Evolutionary conservation across 2,888 invertebrate genomes (phyloP).

Genomic region (Troides aeacus): DNA sequence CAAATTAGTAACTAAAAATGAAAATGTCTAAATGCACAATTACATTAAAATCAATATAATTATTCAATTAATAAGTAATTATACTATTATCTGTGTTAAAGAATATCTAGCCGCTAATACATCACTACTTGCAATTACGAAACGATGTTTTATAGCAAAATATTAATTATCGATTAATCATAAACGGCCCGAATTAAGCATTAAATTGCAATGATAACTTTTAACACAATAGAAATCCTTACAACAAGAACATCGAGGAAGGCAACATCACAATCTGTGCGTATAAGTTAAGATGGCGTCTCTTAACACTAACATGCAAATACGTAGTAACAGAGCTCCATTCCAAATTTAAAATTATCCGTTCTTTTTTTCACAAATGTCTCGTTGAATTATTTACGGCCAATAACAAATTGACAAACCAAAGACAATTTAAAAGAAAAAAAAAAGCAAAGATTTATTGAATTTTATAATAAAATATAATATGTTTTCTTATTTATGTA

Average conservation of each 20-base stretch:
- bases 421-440: too few relatives aligned
- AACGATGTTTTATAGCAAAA: neutral
- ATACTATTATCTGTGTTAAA: too few relatives aligned
- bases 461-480: too few relatives aligned
- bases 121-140: neutral
- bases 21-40: too few relatives aligned
- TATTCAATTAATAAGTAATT: too few relatives aligned
- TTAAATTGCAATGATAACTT: conserved; percentile 6
- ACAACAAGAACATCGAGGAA: conserved; percentile 26
- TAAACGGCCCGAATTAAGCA: neutral
- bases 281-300: conserved; percentile 6
- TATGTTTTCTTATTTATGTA: too few relatives aligned
- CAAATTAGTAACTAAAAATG: too few relatives aligned
- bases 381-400: too few relatives aligned
- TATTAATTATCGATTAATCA: neutral
- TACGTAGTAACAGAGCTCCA: conserved; percentile 1
- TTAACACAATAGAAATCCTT: conserved; percentile 15
- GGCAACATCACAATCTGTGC: conserved; percentile 31
- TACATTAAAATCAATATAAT: too few relatives aligned
- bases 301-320: conserved; percentile 21
- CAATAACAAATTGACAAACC: too few relatives aligned
- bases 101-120: too few relatives aligned
- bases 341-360: conserved; percentile 14
- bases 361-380: neutral
- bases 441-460: too few relatives aligned